A percentile compares a stretch with the other conserved stretches of the same genome.
Conservation (phyloP, 2,113 vertebrate species). For the Sylvia atricapilla region DNA sequence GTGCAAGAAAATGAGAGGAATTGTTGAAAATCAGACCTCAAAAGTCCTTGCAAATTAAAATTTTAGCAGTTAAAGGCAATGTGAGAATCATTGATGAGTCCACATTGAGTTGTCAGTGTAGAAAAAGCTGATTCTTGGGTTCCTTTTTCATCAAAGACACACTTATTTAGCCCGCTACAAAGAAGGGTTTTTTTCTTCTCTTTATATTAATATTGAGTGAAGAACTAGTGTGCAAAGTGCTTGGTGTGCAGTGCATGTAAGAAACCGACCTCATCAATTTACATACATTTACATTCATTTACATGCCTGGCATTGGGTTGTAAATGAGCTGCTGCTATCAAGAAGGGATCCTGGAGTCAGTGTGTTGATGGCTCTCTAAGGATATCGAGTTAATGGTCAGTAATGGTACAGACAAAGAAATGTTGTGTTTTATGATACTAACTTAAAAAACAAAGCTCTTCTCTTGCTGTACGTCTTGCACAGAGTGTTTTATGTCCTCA, state of each 20-base stretch:
- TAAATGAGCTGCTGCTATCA: not conserved
- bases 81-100: not conserved
- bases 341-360: not conserved
- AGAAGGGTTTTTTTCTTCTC: not conserved
- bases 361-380: not conserved
- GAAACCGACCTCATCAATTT: not conserved
- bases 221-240: not conserved
- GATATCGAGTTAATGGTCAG: not conserved
- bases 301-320: not conserved
- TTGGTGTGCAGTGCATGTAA: not conserved
- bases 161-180: not conserved
- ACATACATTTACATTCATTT: not conserved
- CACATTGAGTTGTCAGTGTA: not conserved
- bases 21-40: not conserved
- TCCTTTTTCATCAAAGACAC: not conserved
- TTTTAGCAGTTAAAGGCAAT: not conserved
- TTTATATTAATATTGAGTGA: not conserved
- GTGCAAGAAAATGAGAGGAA: not conserved
- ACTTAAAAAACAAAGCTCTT: not conserved
- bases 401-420: not conserved
- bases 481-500: not conserved
- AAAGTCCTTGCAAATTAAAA: not conserved
- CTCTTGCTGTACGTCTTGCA: not conserved
- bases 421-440: not conserved
- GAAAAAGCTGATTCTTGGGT: not conserved